Base-by-base conservation (phyloP, 2,797 vertebrate species). In the Ambastaia sidthimunki region DNA sequence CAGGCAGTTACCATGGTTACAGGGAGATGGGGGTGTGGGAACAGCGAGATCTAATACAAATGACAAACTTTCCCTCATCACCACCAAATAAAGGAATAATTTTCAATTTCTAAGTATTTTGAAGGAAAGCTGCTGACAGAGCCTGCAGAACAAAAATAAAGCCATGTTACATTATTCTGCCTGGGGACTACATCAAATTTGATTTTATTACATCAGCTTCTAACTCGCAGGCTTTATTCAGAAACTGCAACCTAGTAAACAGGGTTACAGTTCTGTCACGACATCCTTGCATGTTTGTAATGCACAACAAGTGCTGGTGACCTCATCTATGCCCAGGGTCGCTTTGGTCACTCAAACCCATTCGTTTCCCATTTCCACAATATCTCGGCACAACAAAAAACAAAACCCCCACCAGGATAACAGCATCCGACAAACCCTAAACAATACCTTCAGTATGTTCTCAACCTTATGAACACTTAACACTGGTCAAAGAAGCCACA, bases 1-100 rank as follows among this genome's bases (percentile, higher is more conserved):
- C 93, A 91, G 85, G 87, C 90, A 91, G 94, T 95, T 94, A 90
- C 93, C 93, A 95, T 95, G 92, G 91, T 87, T 86, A 94, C 94
- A 83, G 86, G 80, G 83, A 86, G 85, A 91, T 86, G 59, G 76
- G 28, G 55, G 34, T 69, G 28, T 25, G 60, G 59, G 55, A 66
- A 31, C 72, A 50, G 65, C 85, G 90, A 87, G 87, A 91, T 91
- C 89, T 86, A 87, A 90, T 87, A 86, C 82, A 86, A 82, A 84
- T 87, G 87, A 91, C 86, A 87, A 86, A 92, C 78, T 82, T 83
- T 73, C 77, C 52, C 55, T 74, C 86, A 74, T 76, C 37, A 84
- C 76, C 10, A 44, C 41, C 41, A 63, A 82, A 76, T 65, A 67
- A 60, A 63, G 10, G 25, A 55, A 75, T 41, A 63, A 55, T 72